Conservation (phyloP, 2,797 vertebrate genomes). For the Vespertilio murinus region DNA sequence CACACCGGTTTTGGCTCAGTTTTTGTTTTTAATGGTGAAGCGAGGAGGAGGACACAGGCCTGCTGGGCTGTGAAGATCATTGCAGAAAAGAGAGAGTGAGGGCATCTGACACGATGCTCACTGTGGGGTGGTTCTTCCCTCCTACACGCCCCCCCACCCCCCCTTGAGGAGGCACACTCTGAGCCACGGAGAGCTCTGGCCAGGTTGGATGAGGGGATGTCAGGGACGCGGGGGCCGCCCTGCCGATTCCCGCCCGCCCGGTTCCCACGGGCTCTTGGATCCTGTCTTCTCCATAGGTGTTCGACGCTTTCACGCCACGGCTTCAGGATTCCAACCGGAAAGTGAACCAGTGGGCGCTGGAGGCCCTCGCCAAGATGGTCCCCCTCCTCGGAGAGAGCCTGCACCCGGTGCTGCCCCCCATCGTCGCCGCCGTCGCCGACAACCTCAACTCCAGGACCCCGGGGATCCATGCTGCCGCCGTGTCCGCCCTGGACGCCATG, state of each 20-base stretch:
- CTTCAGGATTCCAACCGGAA: constrained; percentile 85
- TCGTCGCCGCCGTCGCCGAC: constrained; percentile 74
- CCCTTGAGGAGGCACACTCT: background rate
- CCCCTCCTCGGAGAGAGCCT: constrained; percentile 75
- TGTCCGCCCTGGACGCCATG: constrained; percentile 68
- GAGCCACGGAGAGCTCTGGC: background rate
- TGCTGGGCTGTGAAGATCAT: background rate
- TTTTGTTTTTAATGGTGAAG: background rate
- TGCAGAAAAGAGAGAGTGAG: background rate
- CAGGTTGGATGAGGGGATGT: background rate
- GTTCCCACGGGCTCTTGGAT: background rate
- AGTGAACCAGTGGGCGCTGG: constrained; percentile 82
- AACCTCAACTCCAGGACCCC: constrained; percentile 83
- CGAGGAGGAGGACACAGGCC: background rate
- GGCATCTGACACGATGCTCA: background rate
- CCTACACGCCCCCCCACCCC: background rate
- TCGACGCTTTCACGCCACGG: constrained; percentile 81
- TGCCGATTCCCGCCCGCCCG: background rate
- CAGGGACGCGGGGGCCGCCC: background rate
- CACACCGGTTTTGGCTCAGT: background rate
- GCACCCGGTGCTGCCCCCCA: constrained; percentile 73
- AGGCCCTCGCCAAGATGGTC: constrained; percentile 70
- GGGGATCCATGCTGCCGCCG: constrained; percentile 75
- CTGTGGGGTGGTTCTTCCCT: rapidly evolving
- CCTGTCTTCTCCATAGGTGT: constrained; percentile 80